These are phyloP conservation scores for Nemapogon koenigi DNA, from an alignment of 2,888 invertebrate species.

Conservation along the genomic window DNA sequence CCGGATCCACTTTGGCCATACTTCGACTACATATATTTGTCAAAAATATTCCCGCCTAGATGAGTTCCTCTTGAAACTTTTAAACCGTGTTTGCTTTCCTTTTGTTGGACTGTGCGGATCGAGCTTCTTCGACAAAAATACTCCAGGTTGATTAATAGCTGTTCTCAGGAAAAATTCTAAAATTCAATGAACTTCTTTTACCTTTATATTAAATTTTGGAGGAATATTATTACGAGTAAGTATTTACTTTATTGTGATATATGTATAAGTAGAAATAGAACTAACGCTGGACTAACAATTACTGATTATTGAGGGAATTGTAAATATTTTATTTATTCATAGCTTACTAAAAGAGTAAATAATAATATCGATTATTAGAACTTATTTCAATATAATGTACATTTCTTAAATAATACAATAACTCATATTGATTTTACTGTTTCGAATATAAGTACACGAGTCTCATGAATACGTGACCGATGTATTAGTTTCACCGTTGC, in stretches of 20 bases:
- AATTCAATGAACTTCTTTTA: slow-evolving; percentile 4
- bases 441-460: no score
- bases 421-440: no score
- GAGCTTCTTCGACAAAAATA: slow-evolving; percentile 12
- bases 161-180: no score
- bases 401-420: no score
- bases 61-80: slow-evolving; percentile 9
- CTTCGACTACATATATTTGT: slow-evolving; percentile 10
- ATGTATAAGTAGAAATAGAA: no score
- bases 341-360: no score
- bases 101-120: slow-evolving; percentile 1
- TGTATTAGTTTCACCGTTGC: slow-evolving; percentile 19
- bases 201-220: slow-evolving; percentile 1
- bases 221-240: slow-evolving; percentile 3
- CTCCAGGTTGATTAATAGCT: slow-evolving; percentile 26
- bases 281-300: no score
- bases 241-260: slow-evolving; percentile 5
- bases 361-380: no score
- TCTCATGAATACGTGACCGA: slow-evolving; percentile 20
- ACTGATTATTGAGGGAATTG: no score
- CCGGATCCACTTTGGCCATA: slow-evolving; percentile 16
- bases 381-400: no score
- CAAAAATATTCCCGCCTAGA: slow-evolving; percentile 9
- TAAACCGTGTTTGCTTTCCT: slow-evolving; percentile 12
- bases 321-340: no score